Base-by-base conservation (phyloP, 2,113 vertebrate species). In the Turdus rufiventris region DNA sequence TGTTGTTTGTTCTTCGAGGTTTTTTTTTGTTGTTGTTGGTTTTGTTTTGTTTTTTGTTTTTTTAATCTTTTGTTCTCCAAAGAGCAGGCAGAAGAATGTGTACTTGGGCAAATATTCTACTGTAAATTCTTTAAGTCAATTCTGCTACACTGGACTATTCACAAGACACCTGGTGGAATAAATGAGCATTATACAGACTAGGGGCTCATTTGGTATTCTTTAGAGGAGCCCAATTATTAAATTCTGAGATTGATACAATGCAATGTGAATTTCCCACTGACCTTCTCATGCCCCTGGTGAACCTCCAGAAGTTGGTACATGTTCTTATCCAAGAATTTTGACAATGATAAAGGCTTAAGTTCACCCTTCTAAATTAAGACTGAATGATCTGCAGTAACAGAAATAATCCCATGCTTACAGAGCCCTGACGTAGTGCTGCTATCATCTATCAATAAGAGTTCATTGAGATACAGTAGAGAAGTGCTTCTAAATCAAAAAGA, bases 351-450 rank as follows among this genome's bases (percentile, higher is more conserved):
- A 94, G 72, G 12, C 80, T 90, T 84, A 61, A 60, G 53, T 86
- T 92, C 62, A 67, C 29, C 29, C 48, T 95, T 91, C 90, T 94
- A 96, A 96, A 95, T 96, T 90, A 96, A 83, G 93, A 51, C 48
- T 58, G 63, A 34, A 94, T 73, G 60, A 50, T 62, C 91, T 85
- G 85, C 91, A 73, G 71, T n/a, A 94, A 62, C 85, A 79, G 62
- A 89, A 96, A 47, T 48, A 77, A 80, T 85, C 28, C 57, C 6
- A 5, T 57, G 80, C 81, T 85, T 72, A 16, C 85, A 54, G 23
- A 40, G 65, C 43, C 83, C 79, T 94, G 88, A 89, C 0, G 4
- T 11, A 40, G 42, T 47, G 31, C 74, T 89, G 81, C 78, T 96
- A 3, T 71, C 63, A 51, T 83, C 81, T 88, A 40, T 94, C 74